These are phyloP conservation scores for Cryptocephalus primarius DNA, from an alignment of 2,888 invertebrate genomes.

Conservation along the genomic window DNA sequence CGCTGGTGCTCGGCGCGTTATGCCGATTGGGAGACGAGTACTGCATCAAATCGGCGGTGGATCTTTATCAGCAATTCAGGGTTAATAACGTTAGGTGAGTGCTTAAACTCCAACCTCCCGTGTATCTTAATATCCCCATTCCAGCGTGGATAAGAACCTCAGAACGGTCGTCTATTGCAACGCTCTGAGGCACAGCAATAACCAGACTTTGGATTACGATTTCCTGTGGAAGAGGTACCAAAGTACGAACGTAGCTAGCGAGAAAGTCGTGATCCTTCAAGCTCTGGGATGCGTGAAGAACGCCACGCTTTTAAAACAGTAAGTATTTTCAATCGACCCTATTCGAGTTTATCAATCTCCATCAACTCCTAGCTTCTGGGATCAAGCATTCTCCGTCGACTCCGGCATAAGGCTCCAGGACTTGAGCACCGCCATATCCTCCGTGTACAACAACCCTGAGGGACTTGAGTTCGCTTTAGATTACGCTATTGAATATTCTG, in stretches of 20 bases:
- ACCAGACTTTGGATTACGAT: conserved; percentile 45
- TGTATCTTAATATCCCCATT: not conserved
- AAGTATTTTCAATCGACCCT: conserved; percentile 6
- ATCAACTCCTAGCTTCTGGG: no score
- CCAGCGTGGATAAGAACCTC: conserved; percentile 50
- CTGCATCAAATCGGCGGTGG: not conserved
- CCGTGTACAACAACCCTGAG: conserved; percentile 39
- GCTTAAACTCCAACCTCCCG: no score
- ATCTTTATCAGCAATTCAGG: no score
- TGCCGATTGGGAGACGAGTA: conserved; percentile 3
- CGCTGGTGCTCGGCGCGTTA: conserved; percentile 25
- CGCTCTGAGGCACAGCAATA: conserved; percentile 50
- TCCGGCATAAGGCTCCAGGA: conserved; percentile 39
- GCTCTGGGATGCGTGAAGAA: conserved; percentile 58
- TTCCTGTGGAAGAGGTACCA: conserved; percentile 48
- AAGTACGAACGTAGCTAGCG: conserved; percentile 47
- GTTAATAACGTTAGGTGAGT: no score
- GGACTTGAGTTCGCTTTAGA: conserved; percentile 41
- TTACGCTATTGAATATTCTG: conserved; percentile 38
- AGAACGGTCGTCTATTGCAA: conserved; percentile 65
- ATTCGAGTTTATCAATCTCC: no score
- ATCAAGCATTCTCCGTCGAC: no score
- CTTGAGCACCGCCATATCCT: conserved; percentile 33
- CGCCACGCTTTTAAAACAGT: conserved; percentile 44
- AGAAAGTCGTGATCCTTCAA: conserved; percentile 53